Evolutionary conservation across 2,888 invertebrate species (phyloP), one percentile per base, ranked within the genome.

Genomic region (Acronicta leporina): DNA sequence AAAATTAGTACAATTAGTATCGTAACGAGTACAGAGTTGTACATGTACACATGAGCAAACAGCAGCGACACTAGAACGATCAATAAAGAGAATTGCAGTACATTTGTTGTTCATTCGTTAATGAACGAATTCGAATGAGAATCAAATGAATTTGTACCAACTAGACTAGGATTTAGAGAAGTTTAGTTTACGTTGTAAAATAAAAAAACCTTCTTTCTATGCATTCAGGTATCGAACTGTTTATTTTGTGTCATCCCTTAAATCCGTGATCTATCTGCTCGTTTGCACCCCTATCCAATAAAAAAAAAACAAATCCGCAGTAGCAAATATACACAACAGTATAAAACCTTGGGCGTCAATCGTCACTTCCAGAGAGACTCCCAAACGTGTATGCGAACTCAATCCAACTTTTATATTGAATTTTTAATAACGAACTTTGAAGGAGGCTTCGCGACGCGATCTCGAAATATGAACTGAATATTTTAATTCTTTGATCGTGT

Each of bases 391-490:
- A 38, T 38, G 38, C 56, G 53, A 76, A 82, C 81, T 73, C 81
- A 78, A 73, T 80, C 40, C 75, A 82, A 80, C 82, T 80, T 80
- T 82, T 75, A 70, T 79, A 82, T 80, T 82, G 75, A 80, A 77
- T 78, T 82, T 80, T 82, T 82, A 80, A 82, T 82, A 80, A 72
- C 73, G 20, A 69, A 79, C 59, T 68, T 64, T 66, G 61, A 51
- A 70, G 60, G 20, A 53, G 56, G 50, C 57, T 50, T 40, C 46
- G 33, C 47, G 30, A 46, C 43, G 50, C 62, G 27, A 46, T 59
- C 15, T 44, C 60, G 65, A 68, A 73, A 68, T 75, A 68, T 61
- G 57, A 59, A 64, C 71, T 66, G 76, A 64, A 78, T 70, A 75
- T 60, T 72, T 73, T 66, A 64, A 74, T 69, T 60, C 64, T 63